Evolutionary conservation across 2,888 invertebrate genomes (phyloP).

Genomic region (Periphyllus acericola): DNA sequence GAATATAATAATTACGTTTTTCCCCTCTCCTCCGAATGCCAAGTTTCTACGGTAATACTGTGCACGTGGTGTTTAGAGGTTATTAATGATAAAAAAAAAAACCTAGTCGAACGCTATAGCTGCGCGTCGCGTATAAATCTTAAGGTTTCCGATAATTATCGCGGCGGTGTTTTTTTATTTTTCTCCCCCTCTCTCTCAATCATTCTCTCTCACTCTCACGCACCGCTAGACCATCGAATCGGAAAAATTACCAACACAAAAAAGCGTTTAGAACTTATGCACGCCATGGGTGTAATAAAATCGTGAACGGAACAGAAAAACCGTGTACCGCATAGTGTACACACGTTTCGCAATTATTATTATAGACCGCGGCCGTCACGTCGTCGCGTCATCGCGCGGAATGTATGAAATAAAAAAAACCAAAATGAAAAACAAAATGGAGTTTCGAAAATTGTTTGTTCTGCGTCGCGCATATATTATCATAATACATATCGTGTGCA

Average conservation of each 20-base stretch:
- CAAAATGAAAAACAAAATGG: not conserved
- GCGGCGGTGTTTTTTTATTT: not conserved
- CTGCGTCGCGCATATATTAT: not conserved
- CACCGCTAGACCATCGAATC: too few species aligned
- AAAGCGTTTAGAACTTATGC: not conserved
- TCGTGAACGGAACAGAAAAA: not conserved
- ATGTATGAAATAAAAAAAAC: not conserved
- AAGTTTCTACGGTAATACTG: not conserved
- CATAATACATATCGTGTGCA: not conserved
- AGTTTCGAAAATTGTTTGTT: not conserved
- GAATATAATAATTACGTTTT: slow-evolving; percentile 10
- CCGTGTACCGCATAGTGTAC: not conserved
- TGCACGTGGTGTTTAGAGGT: not conserved
- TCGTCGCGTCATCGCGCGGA: not conserved
- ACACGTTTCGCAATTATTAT: not conserved
- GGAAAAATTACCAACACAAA: not conserved
- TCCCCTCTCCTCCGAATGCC: not conserved
- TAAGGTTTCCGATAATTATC: slow-evolving; percentile 24
- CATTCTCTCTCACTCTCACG: too few species aligned
- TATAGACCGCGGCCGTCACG: not conserved
- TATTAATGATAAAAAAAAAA: slow-evolving; percentile 19
- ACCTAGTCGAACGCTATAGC: not conserved
- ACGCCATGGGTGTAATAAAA: not conserved
- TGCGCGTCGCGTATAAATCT: not conserved
- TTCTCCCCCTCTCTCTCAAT: too few species aligned